Percentiles rank a stretch among this genome's conserved stretches.
phyloP scores from a whole-genome alignment of 2,113 vertebrate genomes.

The Gambusia holbrooki region DNA sequence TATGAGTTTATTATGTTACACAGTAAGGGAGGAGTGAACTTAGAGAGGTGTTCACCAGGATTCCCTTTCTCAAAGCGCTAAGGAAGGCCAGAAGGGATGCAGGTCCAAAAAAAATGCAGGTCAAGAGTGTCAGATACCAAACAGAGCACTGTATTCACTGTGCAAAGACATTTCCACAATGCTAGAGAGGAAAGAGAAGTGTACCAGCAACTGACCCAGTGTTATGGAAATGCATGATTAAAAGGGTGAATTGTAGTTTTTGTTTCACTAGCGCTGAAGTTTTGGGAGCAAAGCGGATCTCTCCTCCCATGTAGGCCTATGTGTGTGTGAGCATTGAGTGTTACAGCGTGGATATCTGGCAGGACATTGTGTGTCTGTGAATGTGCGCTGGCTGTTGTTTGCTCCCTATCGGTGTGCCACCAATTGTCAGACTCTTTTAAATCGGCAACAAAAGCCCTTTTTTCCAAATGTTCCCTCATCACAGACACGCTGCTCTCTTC shows the following conservation, averaged over 20 bases:
- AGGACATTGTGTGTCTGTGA: conserved; percentile 35
- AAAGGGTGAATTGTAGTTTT: conserved; percentile 64
- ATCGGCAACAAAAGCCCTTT: conserved; percentile 70
- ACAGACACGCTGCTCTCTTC: conserved; percentile 61
- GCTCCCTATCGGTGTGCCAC: conserved; percentile 64
- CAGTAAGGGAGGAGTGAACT: conserved; percentile 36
- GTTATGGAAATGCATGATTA: conserved; percentile 71
- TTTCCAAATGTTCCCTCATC: conserved; percentile 57
- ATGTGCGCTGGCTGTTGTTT: conserved; percentile 51
- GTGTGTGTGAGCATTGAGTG: conserved; percentile 34
- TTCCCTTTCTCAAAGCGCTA: conserved; percentile 37
- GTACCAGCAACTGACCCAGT: conserved; percentile 68
- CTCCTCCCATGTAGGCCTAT: conserved; percentile 8
- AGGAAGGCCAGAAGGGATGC: conserved; percentile 46
- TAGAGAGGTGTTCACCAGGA: conserved; percentile 26
- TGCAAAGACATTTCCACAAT: conserved; percentile 54
- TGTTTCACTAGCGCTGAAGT: conserved; percentile 46
- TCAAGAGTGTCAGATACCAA: conserved; percentile 70
- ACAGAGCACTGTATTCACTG: conserved; percentile 63
- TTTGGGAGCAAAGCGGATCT: conserved; percentile 57
- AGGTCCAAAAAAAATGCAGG: conserved; percentile 43
- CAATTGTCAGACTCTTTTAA: conserved; percentile 73
- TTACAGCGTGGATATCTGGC: conserved; percentile 32
- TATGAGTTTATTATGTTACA: conserved; percentile 61
- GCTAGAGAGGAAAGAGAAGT: conserved; percentile 57